Percentiles rank a stretch among this genome's conserved stretches.
Conservation (phyloP, 1,140 invertebrate species). For the Drosophila kurseongensis region DNA sequence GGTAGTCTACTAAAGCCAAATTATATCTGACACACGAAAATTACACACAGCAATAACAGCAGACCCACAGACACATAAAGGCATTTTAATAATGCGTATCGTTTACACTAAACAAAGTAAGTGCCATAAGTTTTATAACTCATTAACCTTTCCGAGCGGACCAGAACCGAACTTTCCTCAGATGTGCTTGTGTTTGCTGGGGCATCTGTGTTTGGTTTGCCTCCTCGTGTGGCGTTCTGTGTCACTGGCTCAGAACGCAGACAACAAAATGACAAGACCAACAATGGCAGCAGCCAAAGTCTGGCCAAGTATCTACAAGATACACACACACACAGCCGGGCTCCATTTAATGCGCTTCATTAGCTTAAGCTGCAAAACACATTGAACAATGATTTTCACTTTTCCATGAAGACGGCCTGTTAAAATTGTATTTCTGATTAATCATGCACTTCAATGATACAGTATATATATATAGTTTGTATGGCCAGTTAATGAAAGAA, state of each 20-base stretch:
- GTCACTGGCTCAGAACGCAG: conserved; percentile 63
- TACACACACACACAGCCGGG: conserved; percentile 26
- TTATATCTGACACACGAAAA: conserved; percentile 61
- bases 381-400: conserved; percentile 71
- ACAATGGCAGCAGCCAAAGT: conserved; percentile 34
- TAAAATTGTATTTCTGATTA: conserved; percentile 74
- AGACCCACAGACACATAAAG: conserved; percentile 40
- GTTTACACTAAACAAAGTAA: conserved; percentile 68
- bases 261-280: conserved; percentile 24
- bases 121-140: conserved; percentile 77
- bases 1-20: conserved; percentile 38
- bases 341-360: conserved; percentile 71
- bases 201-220: conserved; percentile 25
- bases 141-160: conserved; percentile 71
- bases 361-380: conserved; percentile 52
- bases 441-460: conserved; percentile 63
- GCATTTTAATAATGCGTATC: conserved; percentile 81
- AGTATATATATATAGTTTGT: conserved; percentile 10
- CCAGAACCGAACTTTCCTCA: conserved; percentile 32
- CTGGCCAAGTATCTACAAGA: conserved; percentile 55
- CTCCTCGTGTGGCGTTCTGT: conserved; percentile 44
- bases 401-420: conserved; percentile 50
- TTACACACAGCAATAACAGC: conserved; percentile 35
- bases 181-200: conserved; percentile 28
- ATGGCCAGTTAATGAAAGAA: conserved; percentile 42